phyloP scores from a whole-genome alignment of 2,888 invertebrate species.

The Meteorus cinctellus region DNA sequence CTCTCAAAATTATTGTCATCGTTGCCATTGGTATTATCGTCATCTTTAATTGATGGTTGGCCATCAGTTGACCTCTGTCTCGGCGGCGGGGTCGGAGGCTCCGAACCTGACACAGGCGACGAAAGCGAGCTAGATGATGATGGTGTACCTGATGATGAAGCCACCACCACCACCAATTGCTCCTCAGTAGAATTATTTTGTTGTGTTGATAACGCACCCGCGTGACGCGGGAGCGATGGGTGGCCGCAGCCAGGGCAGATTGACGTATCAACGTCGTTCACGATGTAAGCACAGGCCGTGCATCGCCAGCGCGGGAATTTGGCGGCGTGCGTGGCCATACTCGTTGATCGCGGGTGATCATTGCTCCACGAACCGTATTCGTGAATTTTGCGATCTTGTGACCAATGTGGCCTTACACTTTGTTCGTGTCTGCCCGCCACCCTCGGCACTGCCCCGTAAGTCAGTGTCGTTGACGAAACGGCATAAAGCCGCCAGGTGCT shows the following conservation, averaged over 20 bases:
- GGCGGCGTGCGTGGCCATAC: slow-evolving; percentile 74
- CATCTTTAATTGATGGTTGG: slow-evolving; percentile 35
- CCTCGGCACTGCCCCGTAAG: slow-evolving; percentile 46
- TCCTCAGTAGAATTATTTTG: slow-evolving; percentile 50
- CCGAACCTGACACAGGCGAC: slow-evolving; percentile 60
- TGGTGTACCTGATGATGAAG: slow-evolving; percentile 57
- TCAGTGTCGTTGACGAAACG: slow-evolving; percentile 49
- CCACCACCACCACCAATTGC: slow-evolving; percentile 46
- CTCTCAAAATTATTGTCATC: slow-evolving; percentile 42
- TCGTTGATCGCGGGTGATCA: slow-evolving; percentile 68
- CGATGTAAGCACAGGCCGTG: slow-evolving; percentile 55
- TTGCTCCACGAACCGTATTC: slow-evolving; percentile 75
- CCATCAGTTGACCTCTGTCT: slow-evolving; percentile 52
- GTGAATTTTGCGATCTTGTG: slow-evolving; percentile 48
- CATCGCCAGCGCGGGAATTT: slow-evolving; percentile 55
- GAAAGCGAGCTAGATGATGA: slow-evolving; percentile 69
- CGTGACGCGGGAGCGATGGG: slow-evolving; percentile 56
- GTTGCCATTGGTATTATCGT: slow-evolving; percentile 25
- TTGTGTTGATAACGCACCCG: slow-evolving; percentile 17
- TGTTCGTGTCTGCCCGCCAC: slow-evolving; percentile 48
- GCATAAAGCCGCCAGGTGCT: slow-evolving; percentile 41
- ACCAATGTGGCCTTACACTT: slow-evolving; percentile 40
- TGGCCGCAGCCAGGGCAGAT: slow-evolving; percentile 88
- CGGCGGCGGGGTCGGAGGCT: slow-evolving; percentile 66
- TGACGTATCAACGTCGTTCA: slow-evolving; percentile 77